Evolutionary conservation across 2,797 vertebrate genomes (phyloP), one percentile per base, ranked within the genome.

Genomic region (Tangara arthus): DNA sequence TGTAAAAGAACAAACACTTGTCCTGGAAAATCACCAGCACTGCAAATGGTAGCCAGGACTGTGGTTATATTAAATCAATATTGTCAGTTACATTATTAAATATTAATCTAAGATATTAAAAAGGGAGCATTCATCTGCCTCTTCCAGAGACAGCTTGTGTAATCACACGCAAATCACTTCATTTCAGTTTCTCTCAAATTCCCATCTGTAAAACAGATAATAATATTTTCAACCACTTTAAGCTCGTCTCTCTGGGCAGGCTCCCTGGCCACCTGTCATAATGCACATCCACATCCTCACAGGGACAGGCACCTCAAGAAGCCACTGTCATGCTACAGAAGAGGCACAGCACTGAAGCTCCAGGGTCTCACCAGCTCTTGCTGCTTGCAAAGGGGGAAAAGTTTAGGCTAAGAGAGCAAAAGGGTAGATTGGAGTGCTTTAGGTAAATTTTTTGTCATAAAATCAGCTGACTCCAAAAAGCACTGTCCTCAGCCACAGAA

Each of bases 21-120:
- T 21, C 28, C 56, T 85, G 76, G 82, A 94, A 92, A 78, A 83
- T 42, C 79, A 89, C n/a, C 55, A 81, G 55, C 42, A 30, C 46
- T 68, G 50, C 14, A 87, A 91, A 68, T 23, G 26, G 76, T 21
- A 91, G 72, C 53, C 59, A 88, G 39, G 41, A 63, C 37, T 61
- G 52, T 92, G 79, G 65, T 83, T 87, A 46, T 37, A 81, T 28
- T 83, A 94, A 77, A 93, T 83, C 72, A 90, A 69, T 59, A 92
- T 46, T 91, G 57, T 70, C 91, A 89, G 71, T 60, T 87, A 78
- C 2, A 4, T 70, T 60, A 89, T 87, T 85, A 93, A 95, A 91
- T 89, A 85, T 65, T 78, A 90, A 90, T 57, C 61, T 64, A 64
- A 83, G 72, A 90, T 69, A 86, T 23, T 47, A 72, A 88, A 91